Base-by-base conservation (phyloP, 2,797 vertebrate species). In the Florisuga fusca region DNA sequence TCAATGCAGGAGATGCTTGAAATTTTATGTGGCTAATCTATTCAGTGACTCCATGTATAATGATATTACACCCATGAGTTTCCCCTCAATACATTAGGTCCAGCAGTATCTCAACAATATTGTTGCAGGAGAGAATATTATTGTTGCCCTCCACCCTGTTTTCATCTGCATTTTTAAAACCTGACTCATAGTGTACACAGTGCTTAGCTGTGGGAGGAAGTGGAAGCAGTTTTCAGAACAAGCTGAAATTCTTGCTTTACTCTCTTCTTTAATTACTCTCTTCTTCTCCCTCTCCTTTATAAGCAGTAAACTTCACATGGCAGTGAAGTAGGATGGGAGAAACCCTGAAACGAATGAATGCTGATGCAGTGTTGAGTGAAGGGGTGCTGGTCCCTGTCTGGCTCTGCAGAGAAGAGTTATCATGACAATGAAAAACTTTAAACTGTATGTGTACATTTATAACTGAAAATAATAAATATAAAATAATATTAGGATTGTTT, bases 81-180 rank as follows among this genome's bases (percentile, higher is more conserved):
- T 6, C 1, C 1, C 3, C 14, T 12, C 15, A 33, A 7, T 8
- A 12, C 21, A 7, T 26, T n/a, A 48, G 23, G 21, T 43, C 6
- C 23, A 78, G 11, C 14, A 62, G 4, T 12, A n/a, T 62, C 6
- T 80, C 31, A 59, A 91, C 9, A 5, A 53, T n/a, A 20, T 33
- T 33, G 9, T 36, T 61, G 12, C 22, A 77, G 80, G 25, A 51
- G 43, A 62, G 8, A 41, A 41, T 41, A 41, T 41, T 41, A 41
- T 41, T 41, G 13, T 41, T 41, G 38, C 38, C 13, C 11, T 66
- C 17, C 34, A 51, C 12, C 17, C 12, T 27, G 5, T 68, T 89
- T 80, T 54, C 2, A 27, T 53, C 84, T 84, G 13, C 33, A 38
- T 8, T 67, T 76, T 82, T 62, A 67, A 73, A 78, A 73, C 12